A percentile compares a stretch with the other conserved stretches of the same genome.
Evolutionary conservation across 2,797 vertebrate genomes (phyloP).

Genomic region (Notolabrus celidotus): DNA sequence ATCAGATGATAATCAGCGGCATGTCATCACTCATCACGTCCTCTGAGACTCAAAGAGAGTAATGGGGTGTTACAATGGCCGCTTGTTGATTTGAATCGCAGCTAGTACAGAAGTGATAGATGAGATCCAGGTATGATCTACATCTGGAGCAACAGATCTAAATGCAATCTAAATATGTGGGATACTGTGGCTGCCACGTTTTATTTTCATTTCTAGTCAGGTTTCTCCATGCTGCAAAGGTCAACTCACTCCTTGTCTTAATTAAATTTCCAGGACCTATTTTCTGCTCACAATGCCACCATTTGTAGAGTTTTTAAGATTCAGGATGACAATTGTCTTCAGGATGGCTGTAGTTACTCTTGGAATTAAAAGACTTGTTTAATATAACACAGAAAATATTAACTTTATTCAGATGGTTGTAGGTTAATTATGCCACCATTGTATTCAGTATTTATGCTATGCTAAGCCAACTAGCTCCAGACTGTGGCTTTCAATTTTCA

Average conservation of each 20-base stretch:
- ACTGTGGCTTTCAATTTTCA: no score
- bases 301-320: no score
- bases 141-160: slow-evolving; percentile 10
- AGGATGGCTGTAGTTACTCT: no score
- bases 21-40: slow-evolving; percentile 9
- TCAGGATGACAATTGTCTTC: no score
- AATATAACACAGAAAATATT: no score
- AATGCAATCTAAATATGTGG: slow-evolving; percentile 19
- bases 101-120: slow-evolving; percentile 19
- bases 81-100: slow-evolving; percentile 38
- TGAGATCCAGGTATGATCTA: background rate
- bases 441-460: no score
- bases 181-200: background rate
- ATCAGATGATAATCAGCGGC: slow-evolving; percentile 50
- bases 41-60: slow-evolving; percentile 9
- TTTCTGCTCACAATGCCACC: no score
- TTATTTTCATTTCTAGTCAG: background rate
- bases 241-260: background rate
- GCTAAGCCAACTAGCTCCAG: no score
- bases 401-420: no score
- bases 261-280: no score
- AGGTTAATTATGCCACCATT: no score
- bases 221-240: background rate
- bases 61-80: slow-evolving; percentile 28
- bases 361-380: no score